These are phyloP conservation scores for Sitta carolinensis DNA, from an alignment of 2,797 vertebrate genomes.

Conservation along the genomic window DNA sequence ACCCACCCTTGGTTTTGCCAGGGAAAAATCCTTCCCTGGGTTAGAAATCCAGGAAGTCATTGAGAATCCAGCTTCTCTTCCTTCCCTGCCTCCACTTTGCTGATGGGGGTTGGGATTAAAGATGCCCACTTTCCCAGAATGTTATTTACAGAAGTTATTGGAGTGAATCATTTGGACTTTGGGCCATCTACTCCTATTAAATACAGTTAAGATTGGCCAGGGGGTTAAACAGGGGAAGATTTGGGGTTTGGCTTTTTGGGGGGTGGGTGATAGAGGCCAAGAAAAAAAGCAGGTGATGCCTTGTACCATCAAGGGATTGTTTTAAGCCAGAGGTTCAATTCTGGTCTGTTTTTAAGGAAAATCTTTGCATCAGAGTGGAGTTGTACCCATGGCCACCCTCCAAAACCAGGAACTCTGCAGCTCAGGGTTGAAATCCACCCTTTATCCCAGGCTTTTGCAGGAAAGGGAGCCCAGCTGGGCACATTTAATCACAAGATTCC, in stretches of 20 bases:
- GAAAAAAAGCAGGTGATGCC: not conserved
- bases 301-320: not conserved
- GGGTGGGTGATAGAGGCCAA: not conserved
- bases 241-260: not conserved
- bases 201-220: not conserved
- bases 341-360: not conserved
- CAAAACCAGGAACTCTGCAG: not conserved
- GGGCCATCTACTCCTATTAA: not conserved
- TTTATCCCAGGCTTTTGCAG: not conserved
- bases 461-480: not conserved
- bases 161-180: not conserved
- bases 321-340: not conserved
- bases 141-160: not conserved
- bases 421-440: not conserved
- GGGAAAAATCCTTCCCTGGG: not conserved
- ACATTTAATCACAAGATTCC: not conserved
- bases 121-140: not conserved
- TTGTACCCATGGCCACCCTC: not conserved
- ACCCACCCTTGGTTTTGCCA: not conserved
- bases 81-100: not conserved
- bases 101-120: not conserved
- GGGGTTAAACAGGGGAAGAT: not conserved
- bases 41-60: not conserved
- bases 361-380: not conserved
- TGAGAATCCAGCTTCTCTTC: not conserved